A percentile compares a stretch with the other conserved stretches of the same genome.
Conservation (phyloP, 2,113 vertebrate genomes). For the Arvicanthis niloticus region DNA sequence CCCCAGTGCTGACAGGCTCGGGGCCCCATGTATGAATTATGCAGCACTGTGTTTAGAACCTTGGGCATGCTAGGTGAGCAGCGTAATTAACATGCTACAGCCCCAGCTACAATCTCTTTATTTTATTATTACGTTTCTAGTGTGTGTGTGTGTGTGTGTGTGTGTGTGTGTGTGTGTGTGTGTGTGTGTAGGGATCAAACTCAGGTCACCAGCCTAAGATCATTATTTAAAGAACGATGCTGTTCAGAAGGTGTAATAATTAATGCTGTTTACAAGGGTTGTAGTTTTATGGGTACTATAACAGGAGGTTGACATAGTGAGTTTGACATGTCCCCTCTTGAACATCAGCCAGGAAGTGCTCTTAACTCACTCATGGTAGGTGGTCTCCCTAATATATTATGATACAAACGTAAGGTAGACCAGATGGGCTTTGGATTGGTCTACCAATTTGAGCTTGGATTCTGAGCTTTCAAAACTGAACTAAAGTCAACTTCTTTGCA, state of each 20-base stretch:
- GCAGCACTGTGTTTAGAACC: background rate
- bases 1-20: background rate
- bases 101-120: background rate
- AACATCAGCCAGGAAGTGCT: background rate
- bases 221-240: slow-evolving; percentile 16
- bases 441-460: background rate
- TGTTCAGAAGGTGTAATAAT: background rate
- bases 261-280: background rate
- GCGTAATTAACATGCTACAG: background rate
- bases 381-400: background rate
- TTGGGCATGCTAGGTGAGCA: background rate
- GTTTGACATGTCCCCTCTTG: background rate
- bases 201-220: background rate
- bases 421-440: background rate
- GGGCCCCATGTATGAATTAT: background rate
- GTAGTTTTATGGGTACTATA: background rate
- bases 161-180: background rate
- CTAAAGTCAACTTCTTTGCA: background rate
- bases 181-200: background rate
- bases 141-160: background rate
- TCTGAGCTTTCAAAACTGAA: background rate
- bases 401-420: background rate
- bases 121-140: background rate
- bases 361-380: background rate
- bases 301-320: too few relatives aligned